Conservation (phyloP, 2,888 invertebrate genomes). For the Chrysolina americana region DNA sequence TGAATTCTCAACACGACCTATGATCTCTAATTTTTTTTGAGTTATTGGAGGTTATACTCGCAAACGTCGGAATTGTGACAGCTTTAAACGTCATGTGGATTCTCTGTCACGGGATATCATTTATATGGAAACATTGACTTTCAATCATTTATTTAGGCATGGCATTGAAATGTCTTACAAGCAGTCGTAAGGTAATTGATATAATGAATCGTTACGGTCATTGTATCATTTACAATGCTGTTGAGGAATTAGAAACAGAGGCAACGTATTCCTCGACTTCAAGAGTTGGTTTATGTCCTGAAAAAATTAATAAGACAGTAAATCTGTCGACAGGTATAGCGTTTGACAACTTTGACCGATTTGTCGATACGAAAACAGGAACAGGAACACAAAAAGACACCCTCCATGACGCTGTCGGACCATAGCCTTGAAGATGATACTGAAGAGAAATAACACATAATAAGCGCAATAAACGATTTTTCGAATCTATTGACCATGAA, state of each 20-base stretch:
- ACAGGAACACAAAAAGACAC: constrained; percentile 54
- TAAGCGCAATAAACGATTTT: no score
- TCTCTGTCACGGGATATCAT: constrained; percentile 23
- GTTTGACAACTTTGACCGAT: constrained; percentile 58
- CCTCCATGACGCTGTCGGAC: constrained; percentile 53
- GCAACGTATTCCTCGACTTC: constrained; percentile 30
- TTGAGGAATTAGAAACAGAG: constrained; percentile 30
- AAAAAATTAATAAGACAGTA: constrained; percentile 28
- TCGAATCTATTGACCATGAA: background rate
- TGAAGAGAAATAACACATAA: no score
- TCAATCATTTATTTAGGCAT: constrained; percentile 27
- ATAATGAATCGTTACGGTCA: constrained; percentile 28
- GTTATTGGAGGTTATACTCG: constrained; percentile 23
- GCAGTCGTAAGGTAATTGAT: constrained; percentile 26
- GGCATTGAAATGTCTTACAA: constrained; percentile 21
- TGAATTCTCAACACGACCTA: constrained; percentile 16
- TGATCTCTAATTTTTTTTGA: constrained; percentile 21
- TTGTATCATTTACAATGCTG: constrained; percentile 26
- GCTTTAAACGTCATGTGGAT: constrained; percentile 10
- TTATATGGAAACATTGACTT: constrained; percentile 32
- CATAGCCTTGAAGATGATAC: constrained; percentile 1
- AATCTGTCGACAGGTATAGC: constrained; percentile 44
- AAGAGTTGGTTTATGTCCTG: constrained; percentile 33
- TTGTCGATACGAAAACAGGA: constrained; percentile 53
- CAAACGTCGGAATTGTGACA: constrained; percentile 23